These are phyloP conservation scores for Tromatobia lineatoria DNA, from an alignment of 2,888 invertebrate genomes.

Conservation along the genomic window DNA sequence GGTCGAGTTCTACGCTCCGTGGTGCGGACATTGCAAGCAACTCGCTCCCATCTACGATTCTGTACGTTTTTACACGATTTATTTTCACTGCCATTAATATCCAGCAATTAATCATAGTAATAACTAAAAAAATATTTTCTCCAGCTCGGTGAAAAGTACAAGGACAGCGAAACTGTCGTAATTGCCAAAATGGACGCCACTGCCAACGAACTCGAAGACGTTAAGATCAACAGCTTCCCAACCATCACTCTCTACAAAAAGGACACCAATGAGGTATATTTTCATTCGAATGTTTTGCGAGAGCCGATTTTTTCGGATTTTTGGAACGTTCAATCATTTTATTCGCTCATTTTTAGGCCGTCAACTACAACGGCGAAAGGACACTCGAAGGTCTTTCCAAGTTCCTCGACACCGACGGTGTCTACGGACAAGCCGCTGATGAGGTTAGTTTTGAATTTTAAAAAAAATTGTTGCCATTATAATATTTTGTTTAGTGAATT, in stretches of 20 bases:
- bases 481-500: no score
- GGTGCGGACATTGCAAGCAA: slow-evolving; percentile 99
- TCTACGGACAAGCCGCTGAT: slow-evolving; percentile 90
- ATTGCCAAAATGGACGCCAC: slow-evolving; percentile 99
- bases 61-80: slow-evolving; percentile 76
- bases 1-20: slow-evolving; percentile 99
- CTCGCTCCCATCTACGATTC: slow-evolving; percentile 97
- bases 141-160: slow-evolving; percentile 96
- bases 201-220: slow-evolving; percentile 98
- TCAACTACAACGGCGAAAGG: slow-evolving; percentile 98
- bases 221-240: slow-evolving; percentile 97
- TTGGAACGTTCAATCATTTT: slow-evolving; percentile 4
- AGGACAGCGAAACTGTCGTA: slow-evolving; percentile 92
- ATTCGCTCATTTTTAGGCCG: slow-evolving; percentile 84
- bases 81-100: neutral
- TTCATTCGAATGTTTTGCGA: neutral
- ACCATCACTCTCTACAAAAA: slow-evolving; percentile 98
- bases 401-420: slow-evolving; percentile 97
- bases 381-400: slow-evolving; percentile 96
- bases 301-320: slow-evolving; percentile 53
- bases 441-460: slow-evolving; percentile 85
- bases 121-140: no score
- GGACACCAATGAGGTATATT: slow-evolving; percentile 92
- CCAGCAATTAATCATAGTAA: no score
- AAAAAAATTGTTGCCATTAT: no score